phyloP scores from a whole-genome alignment of 2,888 invertebrate species.

The Chloroclystis v-ata region DNA sequence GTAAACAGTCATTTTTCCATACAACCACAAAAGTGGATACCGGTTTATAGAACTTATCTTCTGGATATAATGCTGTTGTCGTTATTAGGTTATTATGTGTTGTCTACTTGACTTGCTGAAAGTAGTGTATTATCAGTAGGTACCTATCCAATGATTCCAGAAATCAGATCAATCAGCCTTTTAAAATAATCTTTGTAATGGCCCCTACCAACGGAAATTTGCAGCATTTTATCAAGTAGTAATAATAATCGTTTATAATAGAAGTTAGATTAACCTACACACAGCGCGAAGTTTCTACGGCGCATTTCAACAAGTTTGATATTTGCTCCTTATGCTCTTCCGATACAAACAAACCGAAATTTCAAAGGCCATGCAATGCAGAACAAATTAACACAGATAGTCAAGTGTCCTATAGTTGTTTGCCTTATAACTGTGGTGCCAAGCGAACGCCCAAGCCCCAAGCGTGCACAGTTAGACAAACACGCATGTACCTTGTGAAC shows the following conservation, averaged over 20 bases:
- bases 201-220: too few relatives aligned
- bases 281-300: too few relatives aligned
- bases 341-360: constrained; percentile 42
- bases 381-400: constrained; percentile 72
- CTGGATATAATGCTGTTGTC: not conserved
- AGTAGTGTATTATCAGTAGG: too few relatives aligned
- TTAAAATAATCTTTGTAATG: too few relatives aligned
- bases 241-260: too few relatives aligned
- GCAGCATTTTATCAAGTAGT: too few relatives aligned
- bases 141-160: too few relatives aligned
- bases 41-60: constrained; percentile 26
- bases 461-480: constrained; percentile 70
- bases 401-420: constrained; percentile 49
- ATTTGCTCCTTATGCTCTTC: constrained; percentile 32
- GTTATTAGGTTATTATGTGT: not conserved
- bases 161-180: too few relatives aligned
- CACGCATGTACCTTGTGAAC: constrained; percentile 61
- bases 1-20: constrained; percentile 34
- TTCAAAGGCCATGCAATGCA: constrained; percentile 42
- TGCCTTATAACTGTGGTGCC: constrained; percentile 67
- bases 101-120: too few relatives aligned
- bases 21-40: constrained; percentile 38
- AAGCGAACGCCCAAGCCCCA: constrained; percentile 65
- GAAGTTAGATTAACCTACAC: too few relatives aligned
- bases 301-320: too few relatives aligned